phyloP scores from a whole-genome alignment of 1,140 invertebrate genomes.

The Drosophila auraria region DNA sequence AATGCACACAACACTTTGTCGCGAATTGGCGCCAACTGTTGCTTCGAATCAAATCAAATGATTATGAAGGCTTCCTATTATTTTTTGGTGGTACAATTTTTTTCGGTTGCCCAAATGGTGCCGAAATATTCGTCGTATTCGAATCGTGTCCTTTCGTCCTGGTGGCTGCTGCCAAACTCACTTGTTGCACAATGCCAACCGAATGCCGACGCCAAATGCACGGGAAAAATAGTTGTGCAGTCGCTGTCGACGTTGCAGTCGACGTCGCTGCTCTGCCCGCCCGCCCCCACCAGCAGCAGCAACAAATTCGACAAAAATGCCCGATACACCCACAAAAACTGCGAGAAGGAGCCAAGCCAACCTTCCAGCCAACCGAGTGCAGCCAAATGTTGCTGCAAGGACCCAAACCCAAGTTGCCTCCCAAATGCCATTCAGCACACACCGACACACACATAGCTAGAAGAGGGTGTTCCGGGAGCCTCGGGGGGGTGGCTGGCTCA shows the following conservation, averaged over 20 bases:
- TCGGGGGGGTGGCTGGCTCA: constrained; percentile 19
- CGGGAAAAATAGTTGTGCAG: constrained; percentile 75
- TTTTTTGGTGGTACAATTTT: neutral
- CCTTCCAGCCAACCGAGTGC: constrained; percentile 79
- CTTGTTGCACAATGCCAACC: constrained; percentile 84
- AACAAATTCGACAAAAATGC: constrained; percentile 82
- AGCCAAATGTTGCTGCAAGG: constrained; percentile 81
- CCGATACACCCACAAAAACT: constrained; percentile 81
- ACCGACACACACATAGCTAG: constrained; percentile 20
- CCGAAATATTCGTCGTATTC: constrained; percentile 78
- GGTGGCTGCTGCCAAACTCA: constrained; percentile 85
- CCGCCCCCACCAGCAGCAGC: constrained; percentile 32
- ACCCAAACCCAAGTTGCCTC: constrained; percentile 50
- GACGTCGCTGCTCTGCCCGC: constrained; percentile 24
- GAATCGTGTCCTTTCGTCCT: constrained; percentile 67
- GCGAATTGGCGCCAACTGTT: constrained; percentile 80
- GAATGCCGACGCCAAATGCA: constrained; percentile 65
- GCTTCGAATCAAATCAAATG: constrained; percentile 63
- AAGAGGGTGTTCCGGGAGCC: constrained; percentile 13
- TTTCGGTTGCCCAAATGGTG: constrained; percentile 35
- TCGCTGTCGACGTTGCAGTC: constrained; percentile 21
- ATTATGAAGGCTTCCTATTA: neutral
- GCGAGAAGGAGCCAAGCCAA: constrained; percentile 57
- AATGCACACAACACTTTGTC: constrained; percentile 71
- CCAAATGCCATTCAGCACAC: constrained; percentile 64